A percentile compares a stretch with the other conserved stretches of the same genome.
Evolutionary conservation across 1,140 invertebrate species (phyloP).

Genomic region (Sycophaga agraensis): DNA sequence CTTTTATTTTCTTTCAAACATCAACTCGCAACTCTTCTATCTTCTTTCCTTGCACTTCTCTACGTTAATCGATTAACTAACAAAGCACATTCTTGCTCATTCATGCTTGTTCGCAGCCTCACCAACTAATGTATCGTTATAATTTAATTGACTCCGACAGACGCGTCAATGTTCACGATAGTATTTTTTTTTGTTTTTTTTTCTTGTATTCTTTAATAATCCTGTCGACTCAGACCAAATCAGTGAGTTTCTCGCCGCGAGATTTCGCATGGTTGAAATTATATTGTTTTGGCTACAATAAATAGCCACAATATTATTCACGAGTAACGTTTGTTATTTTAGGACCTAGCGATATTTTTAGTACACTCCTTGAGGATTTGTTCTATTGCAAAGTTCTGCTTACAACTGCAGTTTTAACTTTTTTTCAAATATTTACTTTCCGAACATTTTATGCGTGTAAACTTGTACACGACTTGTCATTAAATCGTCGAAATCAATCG

Average conservation of each 20-base stretch:
- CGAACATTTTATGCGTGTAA: neutral
- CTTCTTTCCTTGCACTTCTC: conserved; percentile 18
- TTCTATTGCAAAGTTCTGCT: conserved; percentile 10
- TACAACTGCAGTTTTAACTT: conserved; percentile 11
- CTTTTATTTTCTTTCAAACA: conserved; percentile 23
- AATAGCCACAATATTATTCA: conserved; percentile 19
- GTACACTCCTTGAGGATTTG: conserved; percentile 15
- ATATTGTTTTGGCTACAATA: conserved; percentile 15
- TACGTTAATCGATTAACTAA: conserved; percentile 26
- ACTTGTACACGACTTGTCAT: neutral
- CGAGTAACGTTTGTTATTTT: conserved; percentile 21
- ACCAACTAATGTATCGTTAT: conserved; percentile 47
- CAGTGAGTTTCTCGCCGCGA: conserved; percentile 30
- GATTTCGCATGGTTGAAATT: conserved; percentile 3
- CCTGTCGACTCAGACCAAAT: conserved; percentile 42
- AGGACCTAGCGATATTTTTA: conserved; percentile 25
- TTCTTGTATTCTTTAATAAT: conserved; percentile 20
- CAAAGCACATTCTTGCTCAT: conserved; percentile 19
- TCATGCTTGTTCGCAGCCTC: conserved; percentile 33
- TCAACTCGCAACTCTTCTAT: conserved; percentile 16
- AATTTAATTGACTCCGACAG: conserved; percentile 58
- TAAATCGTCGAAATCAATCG: conserved; percentile 1
- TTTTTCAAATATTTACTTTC: conserved; percentile 19
- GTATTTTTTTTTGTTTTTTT: conserved; percentile 10
- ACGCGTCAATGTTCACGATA: conserved; percentile 31